These are phyloP conservation scores for Diachasma alloeum DNA, from an alignment of 1,140 invertebrate species.

Conservation along the genomic window DNA sequence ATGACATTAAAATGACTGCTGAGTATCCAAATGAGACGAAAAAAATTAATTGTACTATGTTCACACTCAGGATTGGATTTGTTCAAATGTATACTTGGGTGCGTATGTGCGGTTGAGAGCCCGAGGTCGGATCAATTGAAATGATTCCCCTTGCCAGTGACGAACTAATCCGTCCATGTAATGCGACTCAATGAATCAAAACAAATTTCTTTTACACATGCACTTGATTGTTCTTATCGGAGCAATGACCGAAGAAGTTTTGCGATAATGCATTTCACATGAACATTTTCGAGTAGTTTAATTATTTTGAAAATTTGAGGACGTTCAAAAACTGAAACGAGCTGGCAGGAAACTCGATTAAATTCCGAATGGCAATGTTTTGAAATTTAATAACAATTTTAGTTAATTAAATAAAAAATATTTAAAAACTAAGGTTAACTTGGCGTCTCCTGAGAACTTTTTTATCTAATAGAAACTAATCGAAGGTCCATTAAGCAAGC, in stretches of 20 bases:
- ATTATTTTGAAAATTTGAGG: too few relatives aligned
- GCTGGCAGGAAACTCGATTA: too few relatives aligned
- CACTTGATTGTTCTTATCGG: neutral
- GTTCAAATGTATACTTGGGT: neutral
- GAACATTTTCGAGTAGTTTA: too few relatives aligned
- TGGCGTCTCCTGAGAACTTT: too few relatives aligned
- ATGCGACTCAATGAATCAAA: constrained; percentile 13
- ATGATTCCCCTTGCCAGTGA: constrained; percentile 7
- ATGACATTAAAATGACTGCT: neutral
- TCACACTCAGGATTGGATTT: neutral
- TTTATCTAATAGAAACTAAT: too few relatives aligned
- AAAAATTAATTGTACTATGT: neutral
- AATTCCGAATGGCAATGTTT: too few relatives aligned
- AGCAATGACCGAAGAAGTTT: neutral
- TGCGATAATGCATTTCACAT: neutral
- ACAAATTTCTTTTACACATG: constrained; percentile 12
- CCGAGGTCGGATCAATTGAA: constrained; percentile 49
- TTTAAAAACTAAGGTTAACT: too few relatives aligned
- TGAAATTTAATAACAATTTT: too few relatives aligned
- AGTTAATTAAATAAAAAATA: neutral
- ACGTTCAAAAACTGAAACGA: too few relatives aligned
- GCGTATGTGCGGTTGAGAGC: constrained; percentile 38
- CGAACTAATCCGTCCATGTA: constrained; percentile 13
- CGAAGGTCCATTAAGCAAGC: too few relatives aligned
- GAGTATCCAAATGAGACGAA: neutral